phyloP scores from a whole-genome alignment of 2,113 vertebrate genomes.

The Equus quagga region DNA sequence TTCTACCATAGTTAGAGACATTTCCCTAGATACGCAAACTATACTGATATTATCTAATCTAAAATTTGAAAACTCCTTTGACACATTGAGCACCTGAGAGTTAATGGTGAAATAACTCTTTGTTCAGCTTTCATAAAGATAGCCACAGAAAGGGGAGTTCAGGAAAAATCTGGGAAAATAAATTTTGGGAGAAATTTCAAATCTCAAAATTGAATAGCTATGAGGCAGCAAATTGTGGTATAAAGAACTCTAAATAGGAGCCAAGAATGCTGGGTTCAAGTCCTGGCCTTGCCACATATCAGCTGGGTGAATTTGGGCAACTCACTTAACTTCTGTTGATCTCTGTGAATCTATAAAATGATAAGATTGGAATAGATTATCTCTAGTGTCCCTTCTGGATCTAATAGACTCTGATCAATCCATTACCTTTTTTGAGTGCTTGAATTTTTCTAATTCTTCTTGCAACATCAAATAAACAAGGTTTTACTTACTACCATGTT shows the following conservation, averaged over 20 bases:
- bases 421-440: neutral
- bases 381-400: neutral
- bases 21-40: constrained; percentile 37
- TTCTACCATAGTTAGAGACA: constrained; percentile 44
- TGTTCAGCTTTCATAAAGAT: neutral
- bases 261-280: neutral
- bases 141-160: neutral
- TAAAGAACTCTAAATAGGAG: neutral
- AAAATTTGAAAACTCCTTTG: constrained; percentile 24
- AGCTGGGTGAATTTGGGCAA: neutral
- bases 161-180: constrained; percentile 26
- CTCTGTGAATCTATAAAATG: constrained; percentile 45
- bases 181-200: neutral
- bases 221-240: constrained; percentile 10
- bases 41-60: constrained; percentile 39
- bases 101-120: neutral
- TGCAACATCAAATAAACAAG: constrained; percentile 16
- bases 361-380: neutral
- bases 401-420: neutral
- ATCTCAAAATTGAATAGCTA: neutral
- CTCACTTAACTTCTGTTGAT: neutral
- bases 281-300: neutral
- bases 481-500: neutral
- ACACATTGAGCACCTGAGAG: neutral
- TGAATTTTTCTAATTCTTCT: constrained; percentile 35